Evolutionary conservation across 2,113 vertebrate genomes (phyloP).

Genomic region (Cryptotis parvus): DNA sequence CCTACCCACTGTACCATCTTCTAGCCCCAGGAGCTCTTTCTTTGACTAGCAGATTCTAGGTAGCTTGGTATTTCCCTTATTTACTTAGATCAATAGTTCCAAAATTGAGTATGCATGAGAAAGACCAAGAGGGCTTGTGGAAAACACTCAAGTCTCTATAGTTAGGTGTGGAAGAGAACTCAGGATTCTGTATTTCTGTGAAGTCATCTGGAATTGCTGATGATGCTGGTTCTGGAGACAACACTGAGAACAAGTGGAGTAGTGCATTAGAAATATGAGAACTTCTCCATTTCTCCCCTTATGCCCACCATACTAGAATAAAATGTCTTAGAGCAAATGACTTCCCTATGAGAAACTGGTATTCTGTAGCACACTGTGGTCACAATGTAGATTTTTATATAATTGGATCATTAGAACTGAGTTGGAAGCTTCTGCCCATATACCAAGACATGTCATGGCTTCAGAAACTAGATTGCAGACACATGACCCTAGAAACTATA

Average conservation of each 20-base stretch:
- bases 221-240: background rate
- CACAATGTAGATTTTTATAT: slow-evolving; percentile 64
- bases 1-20: background rate
- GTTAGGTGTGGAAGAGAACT: background rate
- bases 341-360: slow-evolving; percentile 68
- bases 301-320: background rate
- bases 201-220: too few species aligned
- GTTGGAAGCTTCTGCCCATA: slow-evolving; percentile 74
- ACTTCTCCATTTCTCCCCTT: too few species aligned
- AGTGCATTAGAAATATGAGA: too few species aligned
- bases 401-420: slow-evolving; percentile 83
- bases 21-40: too few species aligned
- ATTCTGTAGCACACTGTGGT: slow-evolving; percentile 59
- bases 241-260: background rate
- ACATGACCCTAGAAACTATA: too few species aligned
- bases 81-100: background rate
- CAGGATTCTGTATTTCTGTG: background rate
- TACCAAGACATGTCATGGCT: slow-evolving; percentile 61
- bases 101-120: background rate
- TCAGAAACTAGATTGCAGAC: slow-evolving; percentile 51
- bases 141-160: background rate
- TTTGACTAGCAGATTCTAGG: background rate
- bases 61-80: background rate
- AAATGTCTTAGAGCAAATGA: slow-evolving; percentile 54
- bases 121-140: background rate